phyloP scores from a whole-genome alignment of 2,113 vertebrate species.

The Corythornis madagascariensis region DNA sequence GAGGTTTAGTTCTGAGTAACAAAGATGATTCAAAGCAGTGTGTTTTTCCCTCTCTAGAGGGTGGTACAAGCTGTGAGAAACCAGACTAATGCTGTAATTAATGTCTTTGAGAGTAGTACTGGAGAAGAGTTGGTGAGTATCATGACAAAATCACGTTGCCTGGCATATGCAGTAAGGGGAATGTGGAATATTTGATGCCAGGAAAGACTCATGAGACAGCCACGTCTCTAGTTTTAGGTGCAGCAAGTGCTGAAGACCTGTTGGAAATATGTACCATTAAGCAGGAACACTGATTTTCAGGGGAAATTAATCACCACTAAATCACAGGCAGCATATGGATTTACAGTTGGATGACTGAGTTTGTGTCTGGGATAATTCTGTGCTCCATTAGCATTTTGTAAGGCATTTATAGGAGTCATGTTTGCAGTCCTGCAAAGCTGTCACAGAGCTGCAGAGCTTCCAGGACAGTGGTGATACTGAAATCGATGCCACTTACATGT shows the following conservation, averaged over 20 bases:
- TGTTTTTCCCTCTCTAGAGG: background rate
- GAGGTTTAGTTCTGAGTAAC: background rate
- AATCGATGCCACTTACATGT: background rate
- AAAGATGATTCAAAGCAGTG: background rate
- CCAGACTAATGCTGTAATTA: background rate
- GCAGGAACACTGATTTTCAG: conserved; percentile 9
- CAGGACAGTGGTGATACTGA: background rate
- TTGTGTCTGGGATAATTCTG: conserved; percentile 23
- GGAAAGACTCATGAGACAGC: background rate
- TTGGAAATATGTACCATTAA: background rate
- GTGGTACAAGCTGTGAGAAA: background rate
- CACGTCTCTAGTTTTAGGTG: background rate
- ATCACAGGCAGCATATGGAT: background rate
- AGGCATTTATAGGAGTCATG: background rate
- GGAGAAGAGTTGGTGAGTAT: background rate
- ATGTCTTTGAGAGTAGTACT: background rate
- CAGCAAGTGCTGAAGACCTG: background rate
- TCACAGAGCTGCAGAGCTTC: background rate
- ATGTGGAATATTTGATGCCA: background rate
- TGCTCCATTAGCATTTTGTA: conserved; percentile 14
- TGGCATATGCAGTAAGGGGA: background rate
- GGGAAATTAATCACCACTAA: background rate
- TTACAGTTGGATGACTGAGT: conserved; percentile 34
- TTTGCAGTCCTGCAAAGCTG: background rate
- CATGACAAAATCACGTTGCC: background rate